A percentile compares a stretch with the other conserved stretches of the same genome.
phyloP scores from a whole-genome alignment of 2,797 vertebrate species.

The Neosilurus hyrtlii region DNA sequence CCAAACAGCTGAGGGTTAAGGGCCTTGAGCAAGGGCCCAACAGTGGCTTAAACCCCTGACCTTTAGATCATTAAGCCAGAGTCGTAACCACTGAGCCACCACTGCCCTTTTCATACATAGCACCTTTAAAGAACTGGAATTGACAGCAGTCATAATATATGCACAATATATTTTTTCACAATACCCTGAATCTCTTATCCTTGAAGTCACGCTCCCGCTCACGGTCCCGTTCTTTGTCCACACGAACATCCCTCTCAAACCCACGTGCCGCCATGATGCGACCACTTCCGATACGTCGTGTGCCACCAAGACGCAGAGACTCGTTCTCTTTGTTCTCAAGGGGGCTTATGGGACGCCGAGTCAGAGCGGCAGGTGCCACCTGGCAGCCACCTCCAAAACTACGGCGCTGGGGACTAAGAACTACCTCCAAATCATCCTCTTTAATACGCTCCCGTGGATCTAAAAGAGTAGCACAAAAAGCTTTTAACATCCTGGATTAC shows the following conservation, averaged over 20 bases:
- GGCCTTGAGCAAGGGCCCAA: too few species aligned
- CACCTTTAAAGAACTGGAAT: neutral
- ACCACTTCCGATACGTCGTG: conserved; percentile 91
- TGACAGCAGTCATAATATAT: neutral
- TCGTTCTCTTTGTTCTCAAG: conserved; percentile 93
- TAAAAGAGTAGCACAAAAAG: conserved; percentile 54
- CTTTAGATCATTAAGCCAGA: too few species aligned
- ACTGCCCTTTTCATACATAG: too few species aligned
- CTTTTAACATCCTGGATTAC: neutral
- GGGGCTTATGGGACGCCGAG: conserved; percentile 84
- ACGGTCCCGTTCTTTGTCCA: conserved; percentile 86
- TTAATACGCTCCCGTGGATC: conserved; percentile 94
- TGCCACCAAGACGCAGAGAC: conserved; percentile 80
- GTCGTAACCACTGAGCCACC: too few species aligned
- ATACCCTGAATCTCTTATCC: conserved; percentile 95
- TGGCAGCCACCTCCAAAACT: conserved; percentile 96
- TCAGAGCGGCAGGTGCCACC: conserved; percentile 70
- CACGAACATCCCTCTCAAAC: conserved; percentile 88
- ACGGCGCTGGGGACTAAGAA: conserved; percentile 92
- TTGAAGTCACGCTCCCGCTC: conserved; percentile 93
- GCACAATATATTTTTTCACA: neutral
- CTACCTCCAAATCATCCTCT: conserved; percentile 94
- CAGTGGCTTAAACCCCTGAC: too few species aligned
- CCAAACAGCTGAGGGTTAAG: too few species aligned
- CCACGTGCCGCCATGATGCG: conserved; percentile 87